Evolutionary conservation across 1,140 invertebrate genomes (phyloP).

Genomic region (Panagrolaimus sp.): DNA sequence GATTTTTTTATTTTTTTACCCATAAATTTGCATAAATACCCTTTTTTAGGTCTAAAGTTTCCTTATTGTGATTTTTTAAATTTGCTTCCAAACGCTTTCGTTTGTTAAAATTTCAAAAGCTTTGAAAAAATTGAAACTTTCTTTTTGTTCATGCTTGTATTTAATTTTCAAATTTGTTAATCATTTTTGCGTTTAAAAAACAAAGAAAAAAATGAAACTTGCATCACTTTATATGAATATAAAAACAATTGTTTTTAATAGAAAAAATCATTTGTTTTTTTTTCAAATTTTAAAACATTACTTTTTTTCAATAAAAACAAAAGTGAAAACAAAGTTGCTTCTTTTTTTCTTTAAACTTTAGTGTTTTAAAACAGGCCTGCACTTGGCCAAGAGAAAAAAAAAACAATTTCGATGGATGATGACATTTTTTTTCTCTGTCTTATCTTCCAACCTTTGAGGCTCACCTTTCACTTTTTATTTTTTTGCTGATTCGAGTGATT

Average conservation of each 20-base stretch:
- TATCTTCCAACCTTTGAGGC: neutral
- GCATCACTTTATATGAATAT: slow-evolving; percentile 10
- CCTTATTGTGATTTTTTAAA: too few species aligned
- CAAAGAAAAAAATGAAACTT: neutral
- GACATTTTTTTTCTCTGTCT: neutral
- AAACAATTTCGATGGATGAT: neutral
- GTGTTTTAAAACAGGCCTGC: too few species aligned
- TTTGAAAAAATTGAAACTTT: neutral
- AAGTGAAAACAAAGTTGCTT: too few species aligned
- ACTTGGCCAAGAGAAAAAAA: too few species aligned
- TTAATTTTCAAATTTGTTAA: neutral
- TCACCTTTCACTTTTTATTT: slow-evolving; percentile 11
- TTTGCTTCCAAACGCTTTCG: too few species aligned
- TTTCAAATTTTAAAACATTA: too few species aligned
- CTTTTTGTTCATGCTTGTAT: neutral
- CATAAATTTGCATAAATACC: too few species aligned
- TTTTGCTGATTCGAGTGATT: neutral
- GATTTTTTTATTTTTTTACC: too few species aligned
- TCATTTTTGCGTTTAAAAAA: neutral
- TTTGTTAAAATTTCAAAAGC: too few species aligned
- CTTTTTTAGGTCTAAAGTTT: too few species aligned
- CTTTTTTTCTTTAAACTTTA: too few species aligned
- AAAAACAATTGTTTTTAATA: slow-evolving; percentile 21
- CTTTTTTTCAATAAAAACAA: too few species aligned
- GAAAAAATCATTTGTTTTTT: slow-evolving; percentile 9